Evolutionary conservation across 64 coral and sea anemone species (phyloP).

Genomic region (Trachythela sp.): DNA sequence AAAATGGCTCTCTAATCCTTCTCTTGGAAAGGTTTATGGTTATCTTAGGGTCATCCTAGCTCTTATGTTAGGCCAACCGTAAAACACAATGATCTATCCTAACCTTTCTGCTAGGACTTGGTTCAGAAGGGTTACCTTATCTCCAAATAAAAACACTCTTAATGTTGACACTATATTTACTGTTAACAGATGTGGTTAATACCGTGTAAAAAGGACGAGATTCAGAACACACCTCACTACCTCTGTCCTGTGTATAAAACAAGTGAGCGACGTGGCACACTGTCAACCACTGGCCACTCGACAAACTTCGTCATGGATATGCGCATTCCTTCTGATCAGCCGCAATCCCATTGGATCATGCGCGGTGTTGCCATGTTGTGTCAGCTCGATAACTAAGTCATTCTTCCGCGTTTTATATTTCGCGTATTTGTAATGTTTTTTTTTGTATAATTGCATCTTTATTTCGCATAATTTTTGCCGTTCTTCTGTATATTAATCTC

Average conservation of each 20-base stretch:
- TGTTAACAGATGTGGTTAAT: slow-evolving; percentile 67
- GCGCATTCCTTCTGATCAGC: slow-evolving; percentile 96
- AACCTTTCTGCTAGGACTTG: too few species aligned
- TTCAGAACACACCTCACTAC: slow-evolving; percentile 71
- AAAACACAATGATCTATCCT: too few species aligned
- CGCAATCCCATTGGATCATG: slow-evolving; percentile 96
- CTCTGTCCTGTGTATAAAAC: slow-evolving; percentile 93
- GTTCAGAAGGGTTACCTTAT: too few species aligned
- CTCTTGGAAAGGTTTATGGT: too few species aligned
- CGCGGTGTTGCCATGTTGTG: slow-evolving; percentile 93
- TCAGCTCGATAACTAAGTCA: slow-evolving; percentile 78
- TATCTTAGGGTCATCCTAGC: too few species aligned
- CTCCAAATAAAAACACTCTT: too few species aligned
- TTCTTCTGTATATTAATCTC: neutral
- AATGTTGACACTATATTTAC: too few species aligned
- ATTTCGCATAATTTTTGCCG: too few species aligned
- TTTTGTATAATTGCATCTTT: neutral
- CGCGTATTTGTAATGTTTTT: neutral
- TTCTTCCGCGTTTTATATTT: neutral
- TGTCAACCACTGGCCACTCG: slow-evolving; percentile 95
- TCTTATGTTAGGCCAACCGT: too few species aligned
- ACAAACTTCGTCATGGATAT: slow-evolving; percentile 99
- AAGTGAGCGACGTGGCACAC: slow-evolving; percentile 90
- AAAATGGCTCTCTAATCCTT: too few species aligned
- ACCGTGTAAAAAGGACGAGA: slow-evolving; percentile 92